These are phyloP conservation scores for Syncerus caffer DNA, from an alignment of 2,797 vertebrate species.

Conservation along the genomic window DNA sequence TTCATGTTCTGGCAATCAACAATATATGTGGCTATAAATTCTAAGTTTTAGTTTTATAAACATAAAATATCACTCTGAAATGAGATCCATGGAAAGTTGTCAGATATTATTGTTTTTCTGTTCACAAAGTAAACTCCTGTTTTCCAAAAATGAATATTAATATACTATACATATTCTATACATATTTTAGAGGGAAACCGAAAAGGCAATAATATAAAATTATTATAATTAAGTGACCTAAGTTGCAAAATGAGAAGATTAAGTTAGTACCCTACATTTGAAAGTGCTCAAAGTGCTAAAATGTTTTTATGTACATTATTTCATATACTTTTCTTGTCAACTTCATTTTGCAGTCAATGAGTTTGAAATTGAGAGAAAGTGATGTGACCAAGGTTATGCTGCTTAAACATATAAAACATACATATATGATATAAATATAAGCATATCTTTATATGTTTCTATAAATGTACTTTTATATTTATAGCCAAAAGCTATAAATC, in stretches of 20 bases:
- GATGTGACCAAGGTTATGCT: not conserved
- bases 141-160: conserved; percentile 36
- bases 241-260: not conserved
- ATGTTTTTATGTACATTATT: not conserved
- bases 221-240: not conserved
- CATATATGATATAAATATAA: not conserved
- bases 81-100: not conserved
- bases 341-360: not conserved
- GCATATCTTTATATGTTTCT: not conserved
- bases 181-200: not conserved
- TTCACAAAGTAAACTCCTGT: not conserved
- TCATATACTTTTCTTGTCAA: not conserved
- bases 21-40: conserved; percentile 3
- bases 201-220: not conserved
- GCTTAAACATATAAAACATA: not conserved
- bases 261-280: not conserved
- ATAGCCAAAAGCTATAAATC: not conserved
- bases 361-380: not conserved
- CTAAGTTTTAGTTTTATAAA: not conserved
- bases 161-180: not conserved
- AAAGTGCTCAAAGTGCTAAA: not conserved
- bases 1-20: not conserved
- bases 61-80: not conserved
- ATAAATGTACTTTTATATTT: not conserved
- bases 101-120: not conserved